Base-by-base conservation (phyloP, 2,113 vertebrate species). In the Phalacrocorax brasilianus region DNA sequence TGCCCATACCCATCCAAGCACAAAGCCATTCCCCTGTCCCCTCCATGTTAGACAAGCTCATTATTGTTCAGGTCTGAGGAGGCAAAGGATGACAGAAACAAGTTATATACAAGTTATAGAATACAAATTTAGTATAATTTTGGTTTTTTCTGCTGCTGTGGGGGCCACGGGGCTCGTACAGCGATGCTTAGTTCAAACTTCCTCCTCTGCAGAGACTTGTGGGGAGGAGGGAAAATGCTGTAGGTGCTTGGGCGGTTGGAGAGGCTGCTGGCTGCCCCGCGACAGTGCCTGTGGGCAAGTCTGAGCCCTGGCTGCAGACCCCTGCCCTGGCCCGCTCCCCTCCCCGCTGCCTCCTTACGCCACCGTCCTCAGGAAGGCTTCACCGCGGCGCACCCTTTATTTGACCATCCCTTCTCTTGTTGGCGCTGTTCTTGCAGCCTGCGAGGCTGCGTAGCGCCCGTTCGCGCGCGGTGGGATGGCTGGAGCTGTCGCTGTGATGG, bases 211-310 rank as follows among this genome's bases (percentile, higher is more conserved):
- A 65, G 91, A 71, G 42, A 9, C 14, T 22, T 47, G 14, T 2
- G 2, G 56, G 20, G 38, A 72, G 77, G 30, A 75, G 12, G 5
- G 63, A 45, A 26, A 30, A 47, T 59, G n/a, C 61, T 83, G 68
- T 0, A 0, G 18, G 13, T 80, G 49, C 63, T 52, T 0, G 3
- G 40, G 19, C 52, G 38, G 38, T 11, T 0, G 0, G 33, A 71
- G 49, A 26, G 38, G 38, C 38, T 38, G 38, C 38, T 38, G 38
- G 38, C 38, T 38, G 38, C 38, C 38, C 70, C 19, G 11, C 5
- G 7, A 1, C 33, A 70, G 18, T 1, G 0, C 74, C 67, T 77
- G 15, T 17, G 63, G 70, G 63, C 47, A 75, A 49, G 11, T 65
- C 73, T 40, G 67, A 71, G 50, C 19, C 27, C 4, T 4, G 32